Percentiles rank a stretch among this genome's conserved stretches.
Conservation (phyloP, 2,113 vertebrate genomes). For the Crotalus horridus region DNA sequence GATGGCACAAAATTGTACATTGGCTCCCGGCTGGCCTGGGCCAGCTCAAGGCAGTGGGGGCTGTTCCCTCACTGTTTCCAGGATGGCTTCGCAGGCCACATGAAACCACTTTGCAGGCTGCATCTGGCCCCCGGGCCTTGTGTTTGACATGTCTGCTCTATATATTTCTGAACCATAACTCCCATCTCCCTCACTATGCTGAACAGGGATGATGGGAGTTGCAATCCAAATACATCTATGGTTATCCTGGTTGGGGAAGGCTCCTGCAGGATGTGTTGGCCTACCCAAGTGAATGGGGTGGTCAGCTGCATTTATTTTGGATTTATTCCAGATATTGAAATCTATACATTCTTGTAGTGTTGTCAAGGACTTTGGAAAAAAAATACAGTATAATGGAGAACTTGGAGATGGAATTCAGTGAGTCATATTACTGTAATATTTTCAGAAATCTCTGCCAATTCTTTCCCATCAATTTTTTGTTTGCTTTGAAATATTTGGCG, state of each 20-base stretch:
- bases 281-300: neutral
- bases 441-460: rapidly evolving
- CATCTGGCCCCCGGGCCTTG: no score
- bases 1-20: no score
- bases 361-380: neutral
- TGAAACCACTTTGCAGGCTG: no score
- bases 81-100: no score
- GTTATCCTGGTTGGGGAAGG: neutral
- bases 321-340: neutral
- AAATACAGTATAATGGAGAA: neutral
- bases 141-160: neutral
- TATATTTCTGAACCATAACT: neutral
- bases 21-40: no score
- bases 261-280: neutral
- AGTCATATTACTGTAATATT: neutral
- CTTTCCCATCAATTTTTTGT: neutral
- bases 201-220: neutral
- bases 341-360: neutral
- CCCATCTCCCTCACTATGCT: neutral
- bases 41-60: no score
- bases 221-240: neutral
- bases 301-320: neutral
- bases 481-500: neutral
- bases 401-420: neutral
- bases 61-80: no score